Evolutionary conservation across 2,113 vertebrate species (phyloP).

Genomic region (Dicaeum eximium): DNA sequence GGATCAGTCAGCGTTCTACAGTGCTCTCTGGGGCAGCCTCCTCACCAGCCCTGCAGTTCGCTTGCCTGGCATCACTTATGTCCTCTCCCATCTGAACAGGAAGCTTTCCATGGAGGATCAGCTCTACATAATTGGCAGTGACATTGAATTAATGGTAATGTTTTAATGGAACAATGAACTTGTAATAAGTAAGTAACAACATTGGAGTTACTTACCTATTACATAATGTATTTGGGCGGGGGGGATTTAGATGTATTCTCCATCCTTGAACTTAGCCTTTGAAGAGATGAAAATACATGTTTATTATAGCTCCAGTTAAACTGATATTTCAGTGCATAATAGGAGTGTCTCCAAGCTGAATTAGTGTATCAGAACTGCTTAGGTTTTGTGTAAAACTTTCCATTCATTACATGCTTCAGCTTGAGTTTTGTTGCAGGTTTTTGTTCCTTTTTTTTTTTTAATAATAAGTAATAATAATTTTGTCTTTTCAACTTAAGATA

Average conservation of each 20-base stretch:
- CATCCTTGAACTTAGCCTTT: not conserved
- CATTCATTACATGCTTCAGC: not conserved
- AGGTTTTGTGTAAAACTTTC: not conserved
- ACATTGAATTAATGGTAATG: slow-evolving; percentile 96
- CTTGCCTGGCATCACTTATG: slow-evolving; percentile 92
- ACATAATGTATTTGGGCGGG: accelerated
- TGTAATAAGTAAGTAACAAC: not conserved
- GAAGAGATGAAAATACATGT: not conserved
- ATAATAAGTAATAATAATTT: not conserved
- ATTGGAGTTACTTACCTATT: not conserved
- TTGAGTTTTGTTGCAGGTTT: not conserved
- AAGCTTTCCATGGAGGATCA: slow-evolving; percentile 99
- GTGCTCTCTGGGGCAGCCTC: slow-evolving; percentile 97
- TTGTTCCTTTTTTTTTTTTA: not conserved
- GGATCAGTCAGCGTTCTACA: slow-evolving; percentile 95
- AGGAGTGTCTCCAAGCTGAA: not conserved
- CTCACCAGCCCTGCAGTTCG: slow-evolving; percentile 95
- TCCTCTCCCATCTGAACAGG: slow-evolving; percentile 94
- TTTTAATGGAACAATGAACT: not conserved
- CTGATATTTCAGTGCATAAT: not conserved
- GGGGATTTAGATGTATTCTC: not conserved
- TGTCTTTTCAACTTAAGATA: not conserved
- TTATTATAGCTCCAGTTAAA: not conserved
- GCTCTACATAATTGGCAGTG: slow-evolving; percentile 95
- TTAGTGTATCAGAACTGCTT: not conserved